These are phyloP conservation scores for Bradypodion ventrale DNA, from an alignment of 2,797 vertebrate species.

Conservation along the genomic window DNA sequence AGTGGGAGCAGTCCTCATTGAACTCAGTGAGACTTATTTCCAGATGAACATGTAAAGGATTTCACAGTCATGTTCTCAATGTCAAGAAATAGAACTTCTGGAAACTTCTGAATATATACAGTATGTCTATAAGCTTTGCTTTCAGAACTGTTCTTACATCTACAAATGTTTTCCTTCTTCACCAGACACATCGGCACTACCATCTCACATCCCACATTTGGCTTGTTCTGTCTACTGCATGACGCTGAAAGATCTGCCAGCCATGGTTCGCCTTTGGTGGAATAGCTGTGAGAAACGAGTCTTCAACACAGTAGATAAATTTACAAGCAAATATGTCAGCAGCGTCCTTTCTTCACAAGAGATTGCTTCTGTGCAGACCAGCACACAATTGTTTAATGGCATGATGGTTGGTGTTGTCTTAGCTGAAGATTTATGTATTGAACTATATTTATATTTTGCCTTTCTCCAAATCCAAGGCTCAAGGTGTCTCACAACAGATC, in stretches of 20 bases:
- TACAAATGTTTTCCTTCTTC: constrained; percentile 32
- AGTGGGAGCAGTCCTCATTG: neutral
- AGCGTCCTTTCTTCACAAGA: constrained; percentile 91
- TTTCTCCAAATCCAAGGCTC: too few species aligned
- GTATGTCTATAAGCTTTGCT: too few species aligned
- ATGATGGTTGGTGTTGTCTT: constrained; percentile 87
- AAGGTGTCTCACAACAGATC: too few species aligned
- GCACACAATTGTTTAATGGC: constrained; percentile 91
- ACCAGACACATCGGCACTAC: constrained; percentile 77
- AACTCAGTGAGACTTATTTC: neutral
- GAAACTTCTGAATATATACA: neutral
- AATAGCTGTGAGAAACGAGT: constrained; percentile 96
- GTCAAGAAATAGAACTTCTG: neutral
- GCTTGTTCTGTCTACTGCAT: constrained; percentile 94
- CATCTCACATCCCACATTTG: constrained; percentile 90
- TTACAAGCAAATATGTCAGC: constrained; percentile 93
- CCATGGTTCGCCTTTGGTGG: constrained; percentile 98
- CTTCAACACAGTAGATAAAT: constrained; percentile 89
- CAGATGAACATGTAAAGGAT: neutral
- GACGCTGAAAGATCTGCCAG: constrained; percentile 92
- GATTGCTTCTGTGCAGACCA: constrained; percentile 91
- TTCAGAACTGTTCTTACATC: constrained; percentile 6
- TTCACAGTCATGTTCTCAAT: neutral
- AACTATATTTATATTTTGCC: neutral
- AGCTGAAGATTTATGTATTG: neutral